Evolutionary conservation across 2,113 vertebrate genomes (phyloP), one percentile per base, ranked within the genome.

Genomic region (Prochilodus magdalenae): DNA sequence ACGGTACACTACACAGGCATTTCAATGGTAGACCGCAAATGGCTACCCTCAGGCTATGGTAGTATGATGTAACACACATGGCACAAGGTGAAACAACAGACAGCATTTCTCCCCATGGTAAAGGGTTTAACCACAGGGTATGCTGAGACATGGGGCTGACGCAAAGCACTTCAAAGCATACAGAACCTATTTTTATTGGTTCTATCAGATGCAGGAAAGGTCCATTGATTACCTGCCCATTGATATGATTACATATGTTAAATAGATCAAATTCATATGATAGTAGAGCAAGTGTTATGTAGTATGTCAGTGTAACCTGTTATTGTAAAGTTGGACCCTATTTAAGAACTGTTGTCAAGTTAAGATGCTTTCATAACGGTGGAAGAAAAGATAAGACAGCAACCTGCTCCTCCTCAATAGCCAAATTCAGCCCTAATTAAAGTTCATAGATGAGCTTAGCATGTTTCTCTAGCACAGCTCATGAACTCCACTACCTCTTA

Each of bases 1-100:
- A 24, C 20, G 4, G 51, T 75, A 72, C 44, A 26, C 47, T 77
- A 44, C 20, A n/a, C 33, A 44, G 47, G 36, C 73, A 49, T 49
- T 70, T 80, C 59, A 83, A 62, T 77, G 53, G 67, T 47, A 53
- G 74, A 62, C 40, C 29, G 29, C 72, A 27, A 29, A 57, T n/a
- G 22, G 53, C 55, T 77, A 5, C 57, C 51, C 55, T 75, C 27
- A 51, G 74, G 74, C 79, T 80, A 57, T 69, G 79, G 74, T 73
- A 74, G 85, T 65, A 77, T 86, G 85, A 86, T 84, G 85, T 84
- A 86, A 84, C 15, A 1, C 29, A 24, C 18, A 71, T 72, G 78
- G 74, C 83, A 60, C 29, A 44, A 70, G 80, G 49, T 82, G 79
- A 84, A 86, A 84, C 83, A 84, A 75, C 36, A 73, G 67, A 33